Evolutionary conservation across 2,113 vertebrate genomes (phyloP), one percentile per base, ranked within the genome.

Genomic region (Nipponia nippon): DNA sequence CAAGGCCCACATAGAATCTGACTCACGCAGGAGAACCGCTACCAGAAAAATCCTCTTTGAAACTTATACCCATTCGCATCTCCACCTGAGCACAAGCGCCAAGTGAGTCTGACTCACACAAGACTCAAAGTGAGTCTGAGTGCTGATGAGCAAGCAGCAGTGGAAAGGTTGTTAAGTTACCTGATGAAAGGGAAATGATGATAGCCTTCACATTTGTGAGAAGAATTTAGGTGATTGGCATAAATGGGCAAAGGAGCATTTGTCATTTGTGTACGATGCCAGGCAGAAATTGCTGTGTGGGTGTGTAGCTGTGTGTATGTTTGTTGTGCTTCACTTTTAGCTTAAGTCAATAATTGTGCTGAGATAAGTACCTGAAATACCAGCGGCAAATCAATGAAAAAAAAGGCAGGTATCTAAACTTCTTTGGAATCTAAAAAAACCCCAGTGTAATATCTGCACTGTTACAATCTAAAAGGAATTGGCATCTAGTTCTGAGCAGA

Each of bases 281-380:
- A 67, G 85, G 62, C 53, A 83, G 71, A 86, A 93, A 92, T 73
- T 66, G 55, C 40, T 70, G 26, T 36, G 72, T 92, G 72, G 58
- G 82, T 85, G 78, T 56, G 40, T 30, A 93, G 81, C 56, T 89
- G 73, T 88, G 73, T 5, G 8, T 40, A 16, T 26, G 25, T 89
- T 93, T 83, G 47, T 75, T 96, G 82, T 47, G 58, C 62, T 38
- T 93, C 40, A 55, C 79, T 91, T 90, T 91, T 90, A 72, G 44
- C 30, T 75, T 63, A 67, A 84, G 62, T 73, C 90, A 90, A 26
- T 94, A 89, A 90, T 83, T 94, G 79, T 89, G 72, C 85, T 88
- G 75, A 86, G 71, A 70, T 78, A 81, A 92, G 63, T 47, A 89
- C 23, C 79, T 87, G 67, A 50, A 93, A 81, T 75, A 44, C n/a